phyloP scores from a whole-genome alignment of 2,888 invertebrate species.

The Ectemnius lituratus region DNA sequence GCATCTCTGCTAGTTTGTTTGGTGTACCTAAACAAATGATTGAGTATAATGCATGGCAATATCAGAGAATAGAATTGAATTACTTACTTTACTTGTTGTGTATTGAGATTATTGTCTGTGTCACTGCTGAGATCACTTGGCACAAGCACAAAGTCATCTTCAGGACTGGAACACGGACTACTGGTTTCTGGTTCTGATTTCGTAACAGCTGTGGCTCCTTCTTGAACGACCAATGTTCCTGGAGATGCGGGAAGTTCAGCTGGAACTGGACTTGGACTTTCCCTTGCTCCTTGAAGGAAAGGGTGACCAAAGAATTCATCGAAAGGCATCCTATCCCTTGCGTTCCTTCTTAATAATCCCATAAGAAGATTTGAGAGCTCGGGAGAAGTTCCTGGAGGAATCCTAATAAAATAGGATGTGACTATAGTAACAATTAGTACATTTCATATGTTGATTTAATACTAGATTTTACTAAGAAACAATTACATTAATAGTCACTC shows the following conservation, averaged over 20 bases:
- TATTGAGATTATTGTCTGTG: conserved; percentile 74
- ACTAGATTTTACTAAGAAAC: too few species aligned
- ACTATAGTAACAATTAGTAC: too few species aligned
- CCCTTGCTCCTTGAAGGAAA: conserved; percentile 85
- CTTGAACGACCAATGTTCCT: conserved; percentile 64
- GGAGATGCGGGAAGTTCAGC: conserved; percentile 74
- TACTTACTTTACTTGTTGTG: conserved; percentile 69
- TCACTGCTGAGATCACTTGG: conserved; percentile 75
- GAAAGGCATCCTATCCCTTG: conserved; percentile 97
- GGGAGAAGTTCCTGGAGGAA: conserved; percentile 95
- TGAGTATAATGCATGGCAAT: conserved; percentile 5
- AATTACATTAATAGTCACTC: conserved; percentile 73
- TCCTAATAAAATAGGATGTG: conserved; percentile 80
- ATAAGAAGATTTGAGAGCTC: conserved; percentile 92
- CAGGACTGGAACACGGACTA: conserved; percentile 77
- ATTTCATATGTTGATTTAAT: too few species aligned
- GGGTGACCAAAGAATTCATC: conserved; percentile 97
- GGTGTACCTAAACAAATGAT: conserved; percentile 77
- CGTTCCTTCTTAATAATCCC: conserved; percentile 93
- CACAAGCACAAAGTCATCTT: conserved; percentile 76
- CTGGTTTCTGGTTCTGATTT: conserved; percentile 68
- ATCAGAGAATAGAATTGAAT: not conserved
- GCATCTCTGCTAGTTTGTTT: conserved; percentile 76
- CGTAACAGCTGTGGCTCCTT: conserved; percentile 54
- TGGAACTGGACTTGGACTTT: conserved; percentile 77